Evolutionary conservation across 2,113 vertebrate genomes (phyloP), one percentile per base, ranked within the genome.

Genomic region (Nycticorax nycticorax): DNA sequence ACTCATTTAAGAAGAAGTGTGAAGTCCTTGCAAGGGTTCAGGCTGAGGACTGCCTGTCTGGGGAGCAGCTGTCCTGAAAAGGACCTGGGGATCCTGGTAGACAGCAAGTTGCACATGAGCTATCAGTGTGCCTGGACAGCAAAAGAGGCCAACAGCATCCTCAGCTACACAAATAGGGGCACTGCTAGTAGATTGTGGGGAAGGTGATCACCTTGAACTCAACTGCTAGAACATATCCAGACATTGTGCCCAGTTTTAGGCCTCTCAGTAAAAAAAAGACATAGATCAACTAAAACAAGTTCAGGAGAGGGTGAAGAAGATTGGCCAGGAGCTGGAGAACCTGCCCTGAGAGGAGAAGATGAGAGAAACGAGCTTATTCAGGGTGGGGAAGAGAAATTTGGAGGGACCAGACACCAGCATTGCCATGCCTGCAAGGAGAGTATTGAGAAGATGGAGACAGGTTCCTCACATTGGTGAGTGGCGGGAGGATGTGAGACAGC

Each of bases 221-320:
- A 4, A 0, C 2, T 68, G 2, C 39, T 47, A 37, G 20, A 47
- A 26, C 6, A 3, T 10, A 23, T 35, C 13, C 24, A 26, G 26
- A 11, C 14, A 2, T 5, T 27, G 18, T 18, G 3, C 7, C 5
- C 8, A 30, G 4, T 19, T 84, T 48, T 52, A 33, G 55, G 12
- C 4, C 20, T 14, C 52, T 37, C 14, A 30, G 68, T 57, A 6
- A 11, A 77, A 57, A 53, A 83, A 11, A 17, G 19, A 7, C 2
- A 6, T 43, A 72, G 48, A 26, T 35, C 12, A 53, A 33, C 28
- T 15, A 75, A 18, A 74, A 27, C 2, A 35, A 77, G 21, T 19
- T 77, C 26, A 35, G 35, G 20, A 60, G 45, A 73, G 5, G 3
- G 7, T 48, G 26, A 35, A 60, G 30, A 23, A 23, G 8, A n/a